These are phyloP conservation scores for Pachypsylla venusta DNA, from an alignment of 1,140 invertebrate species.

Conservation along the genomic window DNA sequence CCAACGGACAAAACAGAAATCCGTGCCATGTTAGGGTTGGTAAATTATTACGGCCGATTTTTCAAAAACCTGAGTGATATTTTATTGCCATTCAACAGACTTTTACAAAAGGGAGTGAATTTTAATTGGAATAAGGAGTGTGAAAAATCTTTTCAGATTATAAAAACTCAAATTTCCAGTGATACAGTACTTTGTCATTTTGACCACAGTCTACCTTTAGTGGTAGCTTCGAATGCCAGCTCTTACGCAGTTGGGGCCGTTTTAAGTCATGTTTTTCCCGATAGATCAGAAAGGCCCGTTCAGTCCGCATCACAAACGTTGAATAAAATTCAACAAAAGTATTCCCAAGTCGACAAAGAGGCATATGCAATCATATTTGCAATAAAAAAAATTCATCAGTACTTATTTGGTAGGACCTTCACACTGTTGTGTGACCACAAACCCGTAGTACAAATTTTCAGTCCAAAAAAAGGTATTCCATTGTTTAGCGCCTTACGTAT, in stretches of 20 bases:
- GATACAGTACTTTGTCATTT: background rate
- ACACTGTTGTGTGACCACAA: conserved; percentile 35
- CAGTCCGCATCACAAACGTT: conserved; percentile 33
- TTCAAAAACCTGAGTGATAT: background rate
- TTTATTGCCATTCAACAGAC: background rate
- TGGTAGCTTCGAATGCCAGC: background rate
- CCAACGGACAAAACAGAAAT: too few relatives aligned
- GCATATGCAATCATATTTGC: conserved; percentile 36
- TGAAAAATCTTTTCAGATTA: background rate
- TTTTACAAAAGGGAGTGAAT: background rate
- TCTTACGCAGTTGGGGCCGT: conserved; percentile 14
- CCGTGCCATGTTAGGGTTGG: background rate
- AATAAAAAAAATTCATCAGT: conserved; percentile 37
- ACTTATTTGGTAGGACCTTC: conserved; percentile 36
- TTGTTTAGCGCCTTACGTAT: too few relatives aligned
- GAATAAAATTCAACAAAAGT: conserved; percentile 31
- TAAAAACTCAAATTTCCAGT: background rate
- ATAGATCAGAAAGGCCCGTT: conserved; percentile 24
- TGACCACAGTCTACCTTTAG: background rate
- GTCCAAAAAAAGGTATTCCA: conserved; percentile 26
- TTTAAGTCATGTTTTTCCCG: conserved; percentile 12
- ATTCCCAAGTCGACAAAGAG: conserved; percentile 38
- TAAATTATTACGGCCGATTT: background rate
- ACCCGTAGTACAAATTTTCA: conserved; percentile 34
- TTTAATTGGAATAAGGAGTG: background rate